Evolutionary conservation across 2,888 invertebrate species (phyloP).

Genomic region (Cylloceria caligata): DNA sequence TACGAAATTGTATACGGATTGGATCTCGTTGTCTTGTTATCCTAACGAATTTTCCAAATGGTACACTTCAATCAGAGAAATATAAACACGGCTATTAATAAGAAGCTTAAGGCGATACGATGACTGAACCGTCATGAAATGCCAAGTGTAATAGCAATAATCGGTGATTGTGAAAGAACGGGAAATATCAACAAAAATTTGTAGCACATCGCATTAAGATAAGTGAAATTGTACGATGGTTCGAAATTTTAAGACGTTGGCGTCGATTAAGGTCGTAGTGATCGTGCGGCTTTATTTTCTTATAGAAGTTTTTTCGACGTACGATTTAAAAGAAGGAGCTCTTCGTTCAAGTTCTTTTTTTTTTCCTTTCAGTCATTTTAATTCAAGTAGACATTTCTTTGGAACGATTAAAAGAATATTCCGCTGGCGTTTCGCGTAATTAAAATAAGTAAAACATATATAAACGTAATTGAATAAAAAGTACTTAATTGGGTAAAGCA

Average conservation of each 20-base stretch:
- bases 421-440: background rate
- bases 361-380: too few relatives aligned
- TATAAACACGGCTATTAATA: constrained; percentile 49
- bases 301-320: background rate
- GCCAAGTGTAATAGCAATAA: too few relatives aligned
- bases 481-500: too few relatives aligned
- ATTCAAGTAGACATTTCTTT: too few relatives aligned
- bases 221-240: constrained; percentile 35
- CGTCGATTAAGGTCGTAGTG: constrained; percentile 29
- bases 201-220: too few relatives aligned
- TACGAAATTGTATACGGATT: background rate
- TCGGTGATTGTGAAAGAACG: too few relatives aligned
- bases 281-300: constrained; percentile 11
- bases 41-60: constrained; percentile 25
- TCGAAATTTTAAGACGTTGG: constrained; percentile 22
- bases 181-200: too few relatives aligned
- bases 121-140: too few relatives aligned
- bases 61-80: constrained; percentile 46
- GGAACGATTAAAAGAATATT: background rate
- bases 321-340: background rate
- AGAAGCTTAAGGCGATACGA: too few relatives aligned
- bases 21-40: constrained; percentile 1
- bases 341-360: background rate
- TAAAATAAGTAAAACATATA: too few relatives aligned
- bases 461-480: too few relatives aligned